Evolutionary conservation across 2,888 invertebrate genomes (phyloP).

Genomic region (Andrena bucephala): DNA sequence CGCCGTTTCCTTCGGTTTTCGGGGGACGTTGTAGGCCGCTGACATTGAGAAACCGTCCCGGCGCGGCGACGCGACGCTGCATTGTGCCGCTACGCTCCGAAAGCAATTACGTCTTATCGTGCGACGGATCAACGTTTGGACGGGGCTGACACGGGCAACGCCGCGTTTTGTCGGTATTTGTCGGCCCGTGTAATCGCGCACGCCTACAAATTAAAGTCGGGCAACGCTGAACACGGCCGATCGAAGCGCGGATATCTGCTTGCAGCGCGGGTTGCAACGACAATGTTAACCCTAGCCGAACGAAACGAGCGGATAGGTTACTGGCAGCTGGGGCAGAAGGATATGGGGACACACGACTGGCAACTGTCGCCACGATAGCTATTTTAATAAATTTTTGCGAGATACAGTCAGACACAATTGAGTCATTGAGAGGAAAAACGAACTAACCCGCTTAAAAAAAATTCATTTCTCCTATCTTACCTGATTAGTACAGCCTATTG

Average conservation of each 20-base stretch:
- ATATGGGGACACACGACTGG: no score
- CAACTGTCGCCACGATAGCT: no score
- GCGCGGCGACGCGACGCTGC: conserved; percentile 4
- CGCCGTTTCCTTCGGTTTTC: conserved; percentile 21
- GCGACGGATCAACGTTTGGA: conserved; percentile 28
- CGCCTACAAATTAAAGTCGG: conserved; percentile 34
- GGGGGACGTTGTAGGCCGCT: neutral
- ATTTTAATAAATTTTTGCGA: no score
- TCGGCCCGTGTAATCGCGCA: conserved; percentile 39
- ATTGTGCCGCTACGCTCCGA: neutral
- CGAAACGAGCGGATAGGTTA: neutral
- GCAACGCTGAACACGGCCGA: conserved; percentile 32
- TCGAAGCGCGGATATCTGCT: conserved; percentile 10
- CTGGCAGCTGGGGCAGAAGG: no score
- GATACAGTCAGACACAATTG: no score
- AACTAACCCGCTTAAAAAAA: no score
- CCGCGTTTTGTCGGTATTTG: conserved; percentile 42
- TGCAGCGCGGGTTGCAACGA: neutral
- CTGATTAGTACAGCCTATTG: no score
- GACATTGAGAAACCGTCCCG: conserved; percentile 32
- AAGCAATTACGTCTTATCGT: conserved; percentile 44
- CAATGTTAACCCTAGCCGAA: neutral
- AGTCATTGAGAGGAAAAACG: no score
- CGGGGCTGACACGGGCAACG: conserved; percentile 3
- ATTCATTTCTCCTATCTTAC: no score